These are phyloP conservation scores for Antheraea yamamai DNA, from an alignment of 2,888 invertebrate species.

Conservation along the genomic window DNA sequence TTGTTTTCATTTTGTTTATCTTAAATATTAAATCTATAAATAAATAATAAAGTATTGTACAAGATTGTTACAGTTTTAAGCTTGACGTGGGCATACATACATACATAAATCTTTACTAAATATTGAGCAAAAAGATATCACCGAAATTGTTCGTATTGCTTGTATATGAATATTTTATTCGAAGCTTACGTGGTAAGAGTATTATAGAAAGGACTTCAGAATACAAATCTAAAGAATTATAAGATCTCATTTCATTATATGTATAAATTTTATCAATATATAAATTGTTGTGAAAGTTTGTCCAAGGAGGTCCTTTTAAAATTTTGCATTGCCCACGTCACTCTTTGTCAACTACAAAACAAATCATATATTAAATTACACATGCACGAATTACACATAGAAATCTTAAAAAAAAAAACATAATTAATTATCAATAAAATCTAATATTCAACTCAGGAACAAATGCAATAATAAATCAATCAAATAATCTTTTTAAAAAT, in stretches of 20 bases:
- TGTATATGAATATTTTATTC: not conserved
- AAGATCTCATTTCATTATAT: not conserved
- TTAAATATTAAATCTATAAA: conserved; percentile 73
- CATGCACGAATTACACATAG: conserved; percentile 65
- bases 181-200: not conserved
- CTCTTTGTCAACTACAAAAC: conserved; percentile 59
- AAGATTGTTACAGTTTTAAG: conserved; percentile 65
- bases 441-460: conserved; percentile 81
- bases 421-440: conserved; percentile 71
- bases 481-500: conserved; percentile 62
- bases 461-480: conserved; percentile 81
- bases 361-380: conserved; percentile 70
- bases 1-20: conserved; percentile 68
- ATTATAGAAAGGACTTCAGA: not conserved
- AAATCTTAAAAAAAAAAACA: conserved; percentile 68
- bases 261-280: not conserved
- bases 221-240: not conserved
- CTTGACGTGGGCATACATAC: conserved; percentile 55
- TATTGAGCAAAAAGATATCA: conserved; percentile 10
- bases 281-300: not conserved
- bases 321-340: conserved; percentile 54
- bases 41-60: conserved; percentile 80
- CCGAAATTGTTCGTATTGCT: not conserved
- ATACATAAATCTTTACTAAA: not conserved
- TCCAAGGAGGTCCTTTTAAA: conserved; percentile 12